Base-by-base conservation (phyloP, 2,888 invertebrate genomes). In the Noctua pronuba region DNA sequence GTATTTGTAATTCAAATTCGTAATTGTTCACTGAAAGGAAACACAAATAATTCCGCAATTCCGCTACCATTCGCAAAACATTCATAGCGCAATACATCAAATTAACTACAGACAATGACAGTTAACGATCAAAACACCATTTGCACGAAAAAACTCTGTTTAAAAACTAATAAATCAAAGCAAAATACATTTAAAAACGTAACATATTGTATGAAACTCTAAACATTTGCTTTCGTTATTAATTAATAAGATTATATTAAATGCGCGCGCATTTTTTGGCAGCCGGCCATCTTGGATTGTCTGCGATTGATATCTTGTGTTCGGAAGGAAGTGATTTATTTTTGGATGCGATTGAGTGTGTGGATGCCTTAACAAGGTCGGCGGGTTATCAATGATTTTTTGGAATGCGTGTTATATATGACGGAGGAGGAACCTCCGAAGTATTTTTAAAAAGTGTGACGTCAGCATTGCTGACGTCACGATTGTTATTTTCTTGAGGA, bases 181-280 rank as follows among this genome's bases (percentile, higher is more conserved):
- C n/a, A 65, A 69, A 77, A 71, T 52, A 82, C 76, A 73, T 82
- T 83, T 69, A 28, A 68, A 75, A 76, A 67, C 44, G 72, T 44
- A 67, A 78, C 79, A 73, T 77, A 73, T 78, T 70, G 79, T 73
- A 82, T 58, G 13, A 69, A 70, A 76, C 44, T 69, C 31, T 68
- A 73, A 84, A 84, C 84, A 77, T 83, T 75, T 64, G 77, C 71
- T 77, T 77, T 77, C n/a, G 69, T 80, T 86, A 87, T 86, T 87
- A 88, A 88, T 87, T 88, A 84, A 86, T 71, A 75, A 80, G 80
- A 75, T 84, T 77, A 83, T 72, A 80, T 82, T 79, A 65, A 77
- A 86, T 84, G 80, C 80, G 79, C 68, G 83, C 41, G 82, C 79
- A 75, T 83, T 86, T 86, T 80, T 88, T 88, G 88, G 88, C 89